Conservation (phyloP, 2,797 vertebrate genomes). For the Orestias chungarensis region DNA sequence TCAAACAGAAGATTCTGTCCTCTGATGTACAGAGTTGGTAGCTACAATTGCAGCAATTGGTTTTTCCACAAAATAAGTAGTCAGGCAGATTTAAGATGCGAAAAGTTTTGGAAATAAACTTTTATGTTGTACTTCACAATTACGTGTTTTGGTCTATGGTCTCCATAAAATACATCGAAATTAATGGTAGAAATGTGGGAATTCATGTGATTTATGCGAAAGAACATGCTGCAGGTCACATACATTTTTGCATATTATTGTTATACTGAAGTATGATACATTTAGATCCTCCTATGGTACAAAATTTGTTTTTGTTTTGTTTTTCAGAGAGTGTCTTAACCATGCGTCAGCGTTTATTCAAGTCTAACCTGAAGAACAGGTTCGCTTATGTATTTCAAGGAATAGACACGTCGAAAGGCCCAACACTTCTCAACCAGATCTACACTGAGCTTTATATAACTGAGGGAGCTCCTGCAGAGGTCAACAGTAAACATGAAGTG, state of each 20-base stretch:
- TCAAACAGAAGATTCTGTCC: no score
- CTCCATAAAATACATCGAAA: not conserved
- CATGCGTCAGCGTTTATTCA: not conserved
- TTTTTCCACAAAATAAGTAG: not conserved
- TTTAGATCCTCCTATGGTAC: not conserved
- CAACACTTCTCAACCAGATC: conserved; percentile 5
- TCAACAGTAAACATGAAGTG: conserved; percentile 40
- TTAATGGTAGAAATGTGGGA: not conserved
- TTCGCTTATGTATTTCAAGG: conserved; percentile 32
- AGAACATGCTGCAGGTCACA: not conserved
- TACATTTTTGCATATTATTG: not conserved
- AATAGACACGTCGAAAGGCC: not conserved
- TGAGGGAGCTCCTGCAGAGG: conserved; percentile 4
- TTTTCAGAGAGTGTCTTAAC: not conserved
- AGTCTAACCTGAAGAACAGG: conserved; percentile 30
- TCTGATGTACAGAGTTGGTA: no score
- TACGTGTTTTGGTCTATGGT: no score
- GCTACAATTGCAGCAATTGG: not conserved
- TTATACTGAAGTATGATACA: not conserved
- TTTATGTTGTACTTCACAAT: no score
- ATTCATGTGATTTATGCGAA: not conserved
- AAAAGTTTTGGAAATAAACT: no score
- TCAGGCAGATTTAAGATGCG: not conserved
- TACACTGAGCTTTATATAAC: conserved; percentile 35
- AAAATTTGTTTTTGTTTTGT: not conserved